A percentile compares a stretch with the other conserved stretches of the same genome.
Conservation (phyloP, 2,113 vertebrate genomes). For the Reinhardtius hippoglossoides region DNA sequence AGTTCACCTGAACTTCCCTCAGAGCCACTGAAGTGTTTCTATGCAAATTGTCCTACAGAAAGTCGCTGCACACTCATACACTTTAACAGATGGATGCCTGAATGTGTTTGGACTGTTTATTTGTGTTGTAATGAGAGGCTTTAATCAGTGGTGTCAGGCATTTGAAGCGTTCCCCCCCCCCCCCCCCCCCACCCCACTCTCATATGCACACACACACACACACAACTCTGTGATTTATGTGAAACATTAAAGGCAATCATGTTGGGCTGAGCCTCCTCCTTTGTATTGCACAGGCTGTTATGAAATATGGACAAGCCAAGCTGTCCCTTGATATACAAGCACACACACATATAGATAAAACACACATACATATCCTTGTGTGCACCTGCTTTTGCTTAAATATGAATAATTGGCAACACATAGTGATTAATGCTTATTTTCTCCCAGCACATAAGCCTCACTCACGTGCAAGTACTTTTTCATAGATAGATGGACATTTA, state of each 20-base stretch:
- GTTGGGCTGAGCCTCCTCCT: constrained; percentile 66
- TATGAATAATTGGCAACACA: constrained; percentile 54
- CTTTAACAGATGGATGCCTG: constrained; percentile 66
- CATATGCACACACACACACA: constrained; percentile 2
- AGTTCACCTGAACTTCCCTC: constrained; percentile 31
- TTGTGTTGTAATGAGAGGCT: constrained; percentile 78
- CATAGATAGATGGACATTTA: neutral
- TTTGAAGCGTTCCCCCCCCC: constrained; percentile 57
- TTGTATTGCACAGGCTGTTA: constrained; percentile 62
- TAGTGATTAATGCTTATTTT: constrained; percentile 17
- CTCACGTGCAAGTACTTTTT: constrained; percentile 14
- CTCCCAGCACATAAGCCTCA: neutral
- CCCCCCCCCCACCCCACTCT: constrained; percentile 18
- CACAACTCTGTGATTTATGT: constrained; percentile 74
- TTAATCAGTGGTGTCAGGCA: constrained; percentile 75
- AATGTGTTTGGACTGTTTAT: constrained; percentile 72
- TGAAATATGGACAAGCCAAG: constrained; percentile 75
- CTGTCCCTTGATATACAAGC: constrained; percentile 55
- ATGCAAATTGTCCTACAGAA: constrained; percentile 65
- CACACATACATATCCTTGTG: constrained; percentile 29
- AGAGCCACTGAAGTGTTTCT: constrained; percentile 32
- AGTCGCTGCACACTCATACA: constrained; percentile 47
- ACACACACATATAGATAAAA: constrained; percentile 11
- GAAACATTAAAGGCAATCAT: constrained; percentile 83
- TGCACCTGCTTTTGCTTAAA: constrained; percentile 37